Conservation (phyloP, 2,797 vertebrate species). For the Rhabdomys pumilio region DNA sequence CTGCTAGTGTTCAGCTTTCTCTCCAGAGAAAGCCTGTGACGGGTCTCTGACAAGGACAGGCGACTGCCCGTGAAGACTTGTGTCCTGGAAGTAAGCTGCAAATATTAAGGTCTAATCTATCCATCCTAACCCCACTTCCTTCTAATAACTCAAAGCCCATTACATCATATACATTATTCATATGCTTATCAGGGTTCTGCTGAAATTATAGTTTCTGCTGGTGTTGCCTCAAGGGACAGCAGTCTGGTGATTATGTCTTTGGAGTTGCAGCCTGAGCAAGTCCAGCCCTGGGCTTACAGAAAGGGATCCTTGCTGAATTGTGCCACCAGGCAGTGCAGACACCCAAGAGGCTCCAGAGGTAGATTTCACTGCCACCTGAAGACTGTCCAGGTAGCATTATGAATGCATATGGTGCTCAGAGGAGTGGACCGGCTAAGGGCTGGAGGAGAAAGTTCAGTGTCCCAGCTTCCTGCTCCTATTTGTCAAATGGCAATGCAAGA, state of each 20-base stretch:
- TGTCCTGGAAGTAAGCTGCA: background rate
- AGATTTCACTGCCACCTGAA: background rate
- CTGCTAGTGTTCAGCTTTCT: conserved; percentile 11
- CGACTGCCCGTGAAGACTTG: background rate
- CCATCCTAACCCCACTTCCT: background rate
- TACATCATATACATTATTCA: conserved; percentile 20
- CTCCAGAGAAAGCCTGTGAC: background rate
- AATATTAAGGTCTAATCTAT: background rate
- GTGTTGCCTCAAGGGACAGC: background rate
- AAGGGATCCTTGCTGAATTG: background rate
- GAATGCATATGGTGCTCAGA: background rate
- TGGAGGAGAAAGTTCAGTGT: background rate
- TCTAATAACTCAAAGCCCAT: background rate
- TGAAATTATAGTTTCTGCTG: conserved; percentile 47
- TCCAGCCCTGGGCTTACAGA: background rate
- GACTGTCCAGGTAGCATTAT: background rate
- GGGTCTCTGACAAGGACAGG: background rate
- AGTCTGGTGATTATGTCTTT: background rate
- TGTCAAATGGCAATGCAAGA: background rate
- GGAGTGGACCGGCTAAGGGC: too few species aligned
- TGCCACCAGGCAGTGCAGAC: background rate
- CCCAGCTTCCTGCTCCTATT: background rate
- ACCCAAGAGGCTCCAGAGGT: background rate
- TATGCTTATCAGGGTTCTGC: background rate
- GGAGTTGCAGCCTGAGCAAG: background rate